Conservation (phyloP, 1,140 invertebrate species). For the Archegozetes longisetosus region DNA sequence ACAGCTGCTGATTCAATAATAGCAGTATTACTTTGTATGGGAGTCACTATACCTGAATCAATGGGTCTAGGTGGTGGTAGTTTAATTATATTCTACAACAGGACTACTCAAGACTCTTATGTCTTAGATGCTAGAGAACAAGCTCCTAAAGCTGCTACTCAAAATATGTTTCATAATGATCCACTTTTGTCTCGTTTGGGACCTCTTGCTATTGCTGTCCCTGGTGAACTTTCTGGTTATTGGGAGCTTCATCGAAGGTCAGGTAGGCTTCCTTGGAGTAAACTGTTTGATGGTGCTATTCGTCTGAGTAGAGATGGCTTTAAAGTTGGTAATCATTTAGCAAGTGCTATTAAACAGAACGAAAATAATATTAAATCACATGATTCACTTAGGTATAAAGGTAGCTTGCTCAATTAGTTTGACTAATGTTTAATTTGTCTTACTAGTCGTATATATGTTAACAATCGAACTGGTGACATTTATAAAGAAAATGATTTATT, state of each 20-base stretch:
- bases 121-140: constrained; percentile 59
- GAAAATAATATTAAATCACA: constrained; percentile 22
- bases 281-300: constrained; percentile 56
- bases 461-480: neutral
- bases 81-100: constrained; percentile 60
- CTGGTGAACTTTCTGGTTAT: constrained; percentile 75
- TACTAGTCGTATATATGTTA: neutral
- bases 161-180: constrained; percentile 46
- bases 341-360: constrained; percentile 33
- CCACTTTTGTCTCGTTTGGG: constrained; percentile 35
- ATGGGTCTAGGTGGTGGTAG: constrained; percentile 72
- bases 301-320: constrained; percentile 51
- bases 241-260: constrained; percentile 62
- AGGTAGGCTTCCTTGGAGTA: constrained; percentile 62
- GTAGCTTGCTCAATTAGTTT: neutral
- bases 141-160: constrained; percentile 47
- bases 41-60: constrained; percentile 62
- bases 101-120: constrained; percentile 12
- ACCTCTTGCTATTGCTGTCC: constrained; percentile 58
- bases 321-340: constrained; percentile 30
- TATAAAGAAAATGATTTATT: neutral
- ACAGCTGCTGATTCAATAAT: constrained; percentile 77
- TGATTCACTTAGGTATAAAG: neutral
- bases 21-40: constrained; percentile 64
- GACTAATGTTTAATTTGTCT: neutral